A percentile compares a stretch with the other conserved stretches of the same genome.
Evolutionary conservation across 2,888 invertebrate genomes (phyloP).

Genomic region (Mimachlamys varia): DNA sequence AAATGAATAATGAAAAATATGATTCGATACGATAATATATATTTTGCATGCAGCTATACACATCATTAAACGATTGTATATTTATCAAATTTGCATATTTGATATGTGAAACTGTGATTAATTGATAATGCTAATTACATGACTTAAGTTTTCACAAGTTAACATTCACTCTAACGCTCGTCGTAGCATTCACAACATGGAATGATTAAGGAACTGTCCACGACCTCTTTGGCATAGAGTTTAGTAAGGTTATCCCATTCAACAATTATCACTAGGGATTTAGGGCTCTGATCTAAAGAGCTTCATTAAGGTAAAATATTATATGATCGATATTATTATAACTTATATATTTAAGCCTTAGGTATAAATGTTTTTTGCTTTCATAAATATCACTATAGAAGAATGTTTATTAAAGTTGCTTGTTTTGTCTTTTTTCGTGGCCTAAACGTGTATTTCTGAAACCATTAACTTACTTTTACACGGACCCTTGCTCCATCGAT

Average conservation of each 20-base stretch:
- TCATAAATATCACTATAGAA: too few relatives aligned
- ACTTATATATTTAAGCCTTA: too few relatives aligned
- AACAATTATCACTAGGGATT: not conserved
- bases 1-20: not conserved
- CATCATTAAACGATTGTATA: not conserved
- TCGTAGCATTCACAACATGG: not conserved
- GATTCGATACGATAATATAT: not conserved
- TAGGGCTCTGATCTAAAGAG: not conserved
- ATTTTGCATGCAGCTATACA: not conserved
- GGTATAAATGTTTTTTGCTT: too few relatives aligned
- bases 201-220: not conserved
- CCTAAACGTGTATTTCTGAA: too few relatives aligned
- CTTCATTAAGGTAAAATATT: not conserved
- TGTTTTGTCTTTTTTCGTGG: too few relatives aligned
- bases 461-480: too few relatives aligned
- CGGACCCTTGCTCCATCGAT: too few relatives aligned
- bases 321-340: too few relatives aligned
- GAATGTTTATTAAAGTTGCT: too few relatives aligned
- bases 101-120: conserved; percentile 26
- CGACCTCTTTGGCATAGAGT: not conserved
- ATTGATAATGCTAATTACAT: not conserved
- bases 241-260: not conserved
- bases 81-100: conserved; percentile 31
- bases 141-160: not conserved
- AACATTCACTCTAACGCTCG: not conserved